Evolutionary conservation across 2,113 vertebrate genomes (phyloP).

Genomic region (Burhinus bistriatus): DNA sequence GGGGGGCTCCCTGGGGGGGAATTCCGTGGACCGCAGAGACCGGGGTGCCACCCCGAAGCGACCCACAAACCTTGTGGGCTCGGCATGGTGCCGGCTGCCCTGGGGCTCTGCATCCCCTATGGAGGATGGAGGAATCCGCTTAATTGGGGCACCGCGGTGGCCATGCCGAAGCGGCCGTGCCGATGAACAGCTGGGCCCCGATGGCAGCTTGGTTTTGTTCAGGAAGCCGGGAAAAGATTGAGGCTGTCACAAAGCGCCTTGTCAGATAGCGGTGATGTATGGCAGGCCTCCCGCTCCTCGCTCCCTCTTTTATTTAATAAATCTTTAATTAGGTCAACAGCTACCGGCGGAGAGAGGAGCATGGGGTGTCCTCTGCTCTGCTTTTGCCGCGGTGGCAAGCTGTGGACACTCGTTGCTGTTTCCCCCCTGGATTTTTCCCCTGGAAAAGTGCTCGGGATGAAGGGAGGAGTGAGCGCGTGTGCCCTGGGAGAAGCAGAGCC

Average conservation of each 20-base stretch:
- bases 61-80: not conserved
- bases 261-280: not conserved
- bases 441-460: not conserved
- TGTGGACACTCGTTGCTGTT: fast-evolving
- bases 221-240: not conserved
- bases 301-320: conserved; percentile 37
- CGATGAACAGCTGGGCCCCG: not conserved
- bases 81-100: fast-evolving
- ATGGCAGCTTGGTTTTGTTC: not conserved
- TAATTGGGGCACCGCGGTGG: not conserved
- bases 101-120: fast-evolving
- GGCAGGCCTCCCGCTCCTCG: not conserved
- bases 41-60: fast-evolving
- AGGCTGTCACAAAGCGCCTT: conserved; percentile 25
- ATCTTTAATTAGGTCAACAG: conserved; percentile 53
- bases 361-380: not conserved
- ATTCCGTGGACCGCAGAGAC: not conserved
- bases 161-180: not conserved
- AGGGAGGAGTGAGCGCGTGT: not conserved
- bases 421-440: not conserved
- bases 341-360: not conserved
- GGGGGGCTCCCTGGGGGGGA: not conserved
- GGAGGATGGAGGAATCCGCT: not conserved
- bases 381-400: not conserved
- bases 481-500: not conserved